phyloP scores from a whole-genome alignment of 2,888 invertebrate species.

The Calephelis perditalis region DNA sequence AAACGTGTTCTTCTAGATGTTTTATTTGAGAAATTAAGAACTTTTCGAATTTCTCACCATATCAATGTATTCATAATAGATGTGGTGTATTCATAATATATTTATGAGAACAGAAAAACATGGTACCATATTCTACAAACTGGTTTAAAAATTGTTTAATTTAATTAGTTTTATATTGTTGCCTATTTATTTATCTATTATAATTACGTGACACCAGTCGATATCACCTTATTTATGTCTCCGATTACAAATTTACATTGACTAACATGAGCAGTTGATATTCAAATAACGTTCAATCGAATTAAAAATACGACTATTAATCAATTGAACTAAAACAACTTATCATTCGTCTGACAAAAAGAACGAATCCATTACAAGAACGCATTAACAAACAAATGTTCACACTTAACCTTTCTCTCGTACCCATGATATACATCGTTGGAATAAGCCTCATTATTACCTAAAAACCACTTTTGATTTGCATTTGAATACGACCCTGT shows the following conservation, averaged over 20 bases:
- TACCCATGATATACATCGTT: constrained; percentile 66
- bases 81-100: too few species aligned
- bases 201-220: constrained; percentile 9
- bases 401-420: constrained; percentile 75
- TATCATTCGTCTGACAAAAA: constrained; percentile 59
- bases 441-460: constrained; percentile 68
- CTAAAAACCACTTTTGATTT: constrained; percentile 34
- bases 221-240: constrained; percentile 13
- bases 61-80: too few species aligned
- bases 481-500: constrained; percentile 26
- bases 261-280: constrained; percentile 17
- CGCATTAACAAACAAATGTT: constrained; percentile 77
- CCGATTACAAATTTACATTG: constrained; percentile 16
- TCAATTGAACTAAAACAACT: constrained; percentile 62
- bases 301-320: constrained; percentile 40
- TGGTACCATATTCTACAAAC: neutral
- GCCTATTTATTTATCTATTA: constrained; percentile 5
- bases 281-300: constrained; percentile 24
- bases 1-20: neutral
- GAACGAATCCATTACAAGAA: constrained; percentile 69
- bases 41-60: too few species aligned
- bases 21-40: too few species aligned
- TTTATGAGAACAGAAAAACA: neutral
- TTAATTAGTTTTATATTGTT: constrained; percentile 5
- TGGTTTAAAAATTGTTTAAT: constrained; percentile 1